Evolutionary conservation across 2,888 invertebrate genomes (phyloP).

Genomic region (Caenorhabditis sinica): DNA sequence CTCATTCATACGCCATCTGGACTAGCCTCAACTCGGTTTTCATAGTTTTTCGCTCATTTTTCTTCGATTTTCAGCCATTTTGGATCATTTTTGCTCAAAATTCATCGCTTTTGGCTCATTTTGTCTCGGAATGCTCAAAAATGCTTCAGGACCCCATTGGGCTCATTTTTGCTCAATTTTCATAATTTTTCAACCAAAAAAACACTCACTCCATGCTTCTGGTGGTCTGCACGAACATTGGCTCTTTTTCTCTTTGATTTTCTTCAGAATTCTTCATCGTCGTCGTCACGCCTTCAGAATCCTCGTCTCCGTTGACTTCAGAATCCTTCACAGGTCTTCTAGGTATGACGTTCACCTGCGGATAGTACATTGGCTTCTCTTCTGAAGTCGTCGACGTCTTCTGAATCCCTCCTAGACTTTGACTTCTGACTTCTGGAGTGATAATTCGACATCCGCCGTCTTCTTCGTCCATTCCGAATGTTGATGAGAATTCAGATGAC

Average conservation of each 20-base stretch:
- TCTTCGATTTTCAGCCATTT: too few relatives aligned
- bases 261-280: background rate
- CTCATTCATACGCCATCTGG: too few relatives aligned
- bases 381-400: too few relatives aligned
- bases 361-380: conserved; percentile 9
- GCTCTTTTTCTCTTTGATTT: background rate
- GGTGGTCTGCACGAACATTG: conserved; percentile 38
- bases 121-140: too few relatives aligned
- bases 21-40: too few relatives aligned
- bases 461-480: conserved; percentile 52
- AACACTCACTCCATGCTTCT: conserved; percentile 51
- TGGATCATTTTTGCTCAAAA: background rate
- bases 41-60: too few relatives aligned
- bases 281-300: background rate
- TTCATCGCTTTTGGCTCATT: background rate
- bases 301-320: too few relatives aligned
- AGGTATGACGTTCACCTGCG: conserved; percentile 8
- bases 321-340: too few relatives aligned
- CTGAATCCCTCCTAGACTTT: background rate
- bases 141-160: too few relatives aligned
- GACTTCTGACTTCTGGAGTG: background rate
- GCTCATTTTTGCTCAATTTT: background rate
- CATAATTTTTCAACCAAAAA: background rate
- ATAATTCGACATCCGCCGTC: conserved; percentile 31
- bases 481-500: conserved; percentile 34